phyloP scores from a whole-genome alignment of 2,797 vertebrate genomes.

The Sebastes trivittatus region DNA sequence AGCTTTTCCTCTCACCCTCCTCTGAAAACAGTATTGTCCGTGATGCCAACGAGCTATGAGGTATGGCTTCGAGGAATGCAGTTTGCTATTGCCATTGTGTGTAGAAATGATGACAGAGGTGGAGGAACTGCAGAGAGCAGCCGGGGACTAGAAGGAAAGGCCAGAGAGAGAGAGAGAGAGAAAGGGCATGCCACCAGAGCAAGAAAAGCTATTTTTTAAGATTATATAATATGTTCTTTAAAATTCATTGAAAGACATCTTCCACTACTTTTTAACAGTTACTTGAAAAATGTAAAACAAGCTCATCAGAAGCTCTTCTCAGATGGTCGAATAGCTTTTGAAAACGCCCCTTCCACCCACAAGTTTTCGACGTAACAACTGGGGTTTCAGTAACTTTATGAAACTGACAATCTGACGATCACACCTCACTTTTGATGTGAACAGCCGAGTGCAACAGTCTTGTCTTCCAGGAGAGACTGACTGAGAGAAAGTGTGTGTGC shows the following conservation, averaged over 20 bases:
- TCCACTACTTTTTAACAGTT: background rate
- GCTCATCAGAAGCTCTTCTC: too few species aligned
- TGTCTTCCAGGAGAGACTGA: background rate
- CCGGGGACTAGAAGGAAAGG: background rate
- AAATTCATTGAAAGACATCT: background rate
- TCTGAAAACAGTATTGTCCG: conserved; percentile 50
- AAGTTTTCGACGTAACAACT: too few species aligned
- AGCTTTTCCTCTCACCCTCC: conserved; percentile 26
- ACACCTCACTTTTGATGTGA: background rate
- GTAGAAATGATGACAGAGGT: conserved; percentile 27
- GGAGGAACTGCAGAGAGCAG: conserved; percentile 25
- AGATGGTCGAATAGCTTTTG: background rate
- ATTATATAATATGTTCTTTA: background rate
- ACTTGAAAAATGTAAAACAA: too few species aligned
- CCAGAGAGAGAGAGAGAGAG: background rate
- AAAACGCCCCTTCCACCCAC: too few species aligned
- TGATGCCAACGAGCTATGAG: conserved; percentile 49
- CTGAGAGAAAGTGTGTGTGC: background rate
- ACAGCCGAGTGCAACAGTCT: too few species aligned
- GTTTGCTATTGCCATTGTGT: conserved; percentile 40
- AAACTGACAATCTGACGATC: too few species aligned
- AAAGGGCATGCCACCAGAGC: background rate
- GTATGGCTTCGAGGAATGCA: conserved; percentile 45
- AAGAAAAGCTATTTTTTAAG: background rate
- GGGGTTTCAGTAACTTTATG: too few species aligned